These are phyloP conservation scores for Hemicentrotus pulcherrimus DNA, from an alignment of 35 echinoderm and acorn worm species.

Conservation along the genomic window DNA sequence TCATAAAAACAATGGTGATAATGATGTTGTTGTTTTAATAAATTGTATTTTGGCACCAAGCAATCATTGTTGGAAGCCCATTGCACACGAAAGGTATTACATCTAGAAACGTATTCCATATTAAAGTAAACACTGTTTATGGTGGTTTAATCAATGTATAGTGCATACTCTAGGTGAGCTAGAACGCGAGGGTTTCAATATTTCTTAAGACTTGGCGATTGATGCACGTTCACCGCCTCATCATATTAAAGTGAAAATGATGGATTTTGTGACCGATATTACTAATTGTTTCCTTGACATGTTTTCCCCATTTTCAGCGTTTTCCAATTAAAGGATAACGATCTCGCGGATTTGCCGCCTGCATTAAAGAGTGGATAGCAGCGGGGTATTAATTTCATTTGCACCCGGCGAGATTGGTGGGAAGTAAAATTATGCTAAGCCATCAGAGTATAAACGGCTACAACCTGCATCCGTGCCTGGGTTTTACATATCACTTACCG, in stretches of 20 bases:
- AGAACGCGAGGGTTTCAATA: background rate
- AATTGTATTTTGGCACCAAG: too few species aligned
- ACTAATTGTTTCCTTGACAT: background rate
- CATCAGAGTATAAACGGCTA: background rate
- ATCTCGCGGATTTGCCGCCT: background rate
- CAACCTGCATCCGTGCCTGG: background rate
- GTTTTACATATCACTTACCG: background rate
- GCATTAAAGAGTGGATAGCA: background rate
- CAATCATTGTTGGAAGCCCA: too few species aligned
- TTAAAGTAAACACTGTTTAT: background rate
- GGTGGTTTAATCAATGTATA: background rate
- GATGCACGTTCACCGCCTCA: background rate
- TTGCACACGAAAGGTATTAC: too few species aligned
- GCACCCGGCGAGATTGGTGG: background rate
- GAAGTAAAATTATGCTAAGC: background rate
- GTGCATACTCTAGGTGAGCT: background rate
- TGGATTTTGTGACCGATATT: conserved; percentile 7
- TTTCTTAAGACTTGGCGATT: background rate
- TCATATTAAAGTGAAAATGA: background rate
- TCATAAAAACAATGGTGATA: too few species aligned
- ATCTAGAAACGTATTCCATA: background rate
- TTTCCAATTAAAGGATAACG: conserved; percentile 19
- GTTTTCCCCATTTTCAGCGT: background rate
- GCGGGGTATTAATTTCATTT: background rate
- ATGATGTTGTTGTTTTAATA: too few species aligned